phyloP scores from a whole-genome alignment of 2,888 invertebrate species.

The Zeuzera pyrina region DNA sequence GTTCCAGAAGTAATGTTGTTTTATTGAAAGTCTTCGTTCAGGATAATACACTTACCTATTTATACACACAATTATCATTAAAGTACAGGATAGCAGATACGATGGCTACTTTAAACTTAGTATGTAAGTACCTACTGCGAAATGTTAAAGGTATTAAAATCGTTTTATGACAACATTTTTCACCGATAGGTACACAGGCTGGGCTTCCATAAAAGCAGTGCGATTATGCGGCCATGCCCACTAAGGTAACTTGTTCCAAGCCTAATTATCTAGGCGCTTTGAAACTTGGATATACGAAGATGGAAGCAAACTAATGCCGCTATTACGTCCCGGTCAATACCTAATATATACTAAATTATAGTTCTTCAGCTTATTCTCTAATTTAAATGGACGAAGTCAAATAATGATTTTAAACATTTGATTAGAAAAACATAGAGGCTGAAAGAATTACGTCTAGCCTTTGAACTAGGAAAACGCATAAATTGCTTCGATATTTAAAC shows the following conservation, averaged over 20 bases:
- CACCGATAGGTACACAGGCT: conserved; percentile 49
- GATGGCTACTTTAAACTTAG: conserved; percentile 21
- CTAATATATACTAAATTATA: no score
- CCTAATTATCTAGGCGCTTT: conserved; percentile 57
- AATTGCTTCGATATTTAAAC: no score
- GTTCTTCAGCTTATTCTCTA: no score
- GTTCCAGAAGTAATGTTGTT: no score
- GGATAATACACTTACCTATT: no score
- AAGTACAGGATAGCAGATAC: no score
- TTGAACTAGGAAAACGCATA: no score
- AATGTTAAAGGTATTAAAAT: conserved; percentile 50
- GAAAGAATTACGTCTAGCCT: no score
- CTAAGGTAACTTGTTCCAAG: conserved; percentile 52
- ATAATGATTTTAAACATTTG: no score
- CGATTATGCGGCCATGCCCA: conserved; percentile 55
- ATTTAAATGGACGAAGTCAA: no score
- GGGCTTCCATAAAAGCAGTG: conserved; percentile 50
- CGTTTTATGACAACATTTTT: conserved; percentile 65
- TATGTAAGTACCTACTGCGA: conserved; percentile 32
- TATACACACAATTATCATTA: no score
- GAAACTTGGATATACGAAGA: conserved; percentile 49
- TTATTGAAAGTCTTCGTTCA: no score
- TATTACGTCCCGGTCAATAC: not conserved
- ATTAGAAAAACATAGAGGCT: not conserved
- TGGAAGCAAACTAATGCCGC: conserved; percentile 19